phyloP scores from a whole-genome alignment of 1,140 invertebrate genomes.

The Drosophila bifasciata region DNA sequence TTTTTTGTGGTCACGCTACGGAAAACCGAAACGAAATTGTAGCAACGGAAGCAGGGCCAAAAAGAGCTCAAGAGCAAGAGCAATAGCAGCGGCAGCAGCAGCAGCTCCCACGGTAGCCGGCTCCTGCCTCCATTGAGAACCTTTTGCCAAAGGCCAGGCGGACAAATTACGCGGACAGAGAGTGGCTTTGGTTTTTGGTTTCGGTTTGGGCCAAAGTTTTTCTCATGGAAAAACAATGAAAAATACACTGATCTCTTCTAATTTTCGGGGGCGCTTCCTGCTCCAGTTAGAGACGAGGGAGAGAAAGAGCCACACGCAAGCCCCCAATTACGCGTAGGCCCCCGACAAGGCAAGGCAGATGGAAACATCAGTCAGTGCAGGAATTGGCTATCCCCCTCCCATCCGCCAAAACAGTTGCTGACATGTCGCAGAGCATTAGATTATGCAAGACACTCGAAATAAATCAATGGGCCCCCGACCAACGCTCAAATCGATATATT shows the following conservation, averaged over 20 bases:
- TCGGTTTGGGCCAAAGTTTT: constrained; percentile 8
- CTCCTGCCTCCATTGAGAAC: constrained; percentile 58
- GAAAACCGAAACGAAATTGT: constrained; percentile 67
- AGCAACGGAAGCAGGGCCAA: constrained; percentile 66
- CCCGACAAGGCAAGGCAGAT: background rate
- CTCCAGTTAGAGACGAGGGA: constrained; percentile 56
- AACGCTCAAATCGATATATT: constrained; percentile 64
- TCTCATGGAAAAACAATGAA: constrained; percentile 73
- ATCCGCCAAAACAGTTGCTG: constrained; percentile 13
- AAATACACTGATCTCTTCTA: constrained; percentile 58
- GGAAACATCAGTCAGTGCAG: no score
- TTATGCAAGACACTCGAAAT: constrained; percentile 31
- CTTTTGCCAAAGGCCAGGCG: constrained; percentile 66
- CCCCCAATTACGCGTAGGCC: constrained; percentile 50
- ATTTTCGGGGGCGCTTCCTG: constrained; percentile 60
- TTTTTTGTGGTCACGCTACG: constrained; percentile 74
- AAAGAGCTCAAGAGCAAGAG: constrained; percentile 21
- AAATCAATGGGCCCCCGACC: constrained; percentile 53
- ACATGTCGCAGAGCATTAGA: constrained; percentile 28
- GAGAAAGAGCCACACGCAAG: constrained; percentile 68
- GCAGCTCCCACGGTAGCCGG: constrained; percentile 74
- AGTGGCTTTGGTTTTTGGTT: background rate
- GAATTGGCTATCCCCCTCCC: no score
- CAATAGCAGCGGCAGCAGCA: constrained; percentile 20
- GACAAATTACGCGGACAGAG: constrained; percentile 63